Evolutionary conservation across 2,888 invertebrate genomes (phyloP).

Genomic region (Melipona beecheii): DNA sequence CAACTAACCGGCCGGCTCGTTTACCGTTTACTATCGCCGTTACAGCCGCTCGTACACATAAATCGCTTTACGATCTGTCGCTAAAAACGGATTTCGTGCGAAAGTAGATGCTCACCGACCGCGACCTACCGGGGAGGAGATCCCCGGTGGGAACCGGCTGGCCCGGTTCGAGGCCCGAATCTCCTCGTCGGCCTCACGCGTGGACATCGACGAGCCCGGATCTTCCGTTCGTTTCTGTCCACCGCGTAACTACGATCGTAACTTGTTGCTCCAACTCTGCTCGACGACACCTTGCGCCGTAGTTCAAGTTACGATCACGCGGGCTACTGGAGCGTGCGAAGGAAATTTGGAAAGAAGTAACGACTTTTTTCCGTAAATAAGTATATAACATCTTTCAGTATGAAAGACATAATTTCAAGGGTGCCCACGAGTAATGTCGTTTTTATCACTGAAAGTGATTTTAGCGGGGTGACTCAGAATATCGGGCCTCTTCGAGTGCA

Average conservation of each 20-base stretch:
- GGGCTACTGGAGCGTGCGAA: no score
- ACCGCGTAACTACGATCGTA: not conserved
- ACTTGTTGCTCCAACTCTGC: constrained; percentile 25
- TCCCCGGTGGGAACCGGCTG: constrained; percentile 3
- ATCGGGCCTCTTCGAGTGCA: no score
- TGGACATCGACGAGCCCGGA: not conserved
- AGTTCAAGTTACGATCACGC: no score
- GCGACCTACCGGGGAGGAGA: constrained; percentile 27
- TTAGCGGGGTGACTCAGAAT: no score
- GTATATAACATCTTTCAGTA: no score
- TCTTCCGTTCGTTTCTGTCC: not conserved
- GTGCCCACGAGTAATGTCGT: no score
- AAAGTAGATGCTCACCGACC: constrained; percentile 74
- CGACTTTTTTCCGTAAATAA: no score
- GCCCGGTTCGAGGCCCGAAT: not conserved
- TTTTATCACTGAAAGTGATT: no score
- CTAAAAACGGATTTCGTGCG: constrained; percentile 82
- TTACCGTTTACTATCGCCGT: constrained; percentile 82
- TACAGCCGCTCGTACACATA: constrained; percentile 81
- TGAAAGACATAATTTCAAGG: no score
- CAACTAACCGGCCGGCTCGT: constrained; percentile 78
- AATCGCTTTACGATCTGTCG: constrained; percentile 84
- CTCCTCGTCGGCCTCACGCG: constrained; percentile 3
- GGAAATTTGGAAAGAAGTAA: no score
- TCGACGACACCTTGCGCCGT: no score